Conservation (phyloP, 2,797 vertebrate species). For the Jordanella pulchra region DNA sequence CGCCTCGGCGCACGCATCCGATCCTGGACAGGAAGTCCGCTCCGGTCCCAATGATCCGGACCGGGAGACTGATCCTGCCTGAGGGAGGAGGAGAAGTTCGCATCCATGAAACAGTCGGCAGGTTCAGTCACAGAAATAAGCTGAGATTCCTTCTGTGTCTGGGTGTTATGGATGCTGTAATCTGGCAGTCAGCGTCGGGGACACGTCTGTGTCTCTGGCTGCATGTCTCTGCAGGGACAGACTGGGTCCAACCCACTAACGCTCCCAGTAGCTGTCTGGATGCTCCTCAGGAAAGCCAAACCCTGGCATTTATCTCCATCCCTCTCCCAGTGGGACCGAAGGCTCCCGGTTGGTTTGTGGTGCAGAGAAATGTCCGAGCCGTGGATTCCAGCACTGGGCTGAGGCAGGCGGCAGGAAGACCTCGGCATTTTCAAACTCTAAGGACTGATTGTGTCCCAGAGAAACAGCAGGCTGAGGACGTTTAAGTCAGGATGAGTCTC, state of each 20-base stretch:
- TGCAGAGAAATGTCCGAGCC: constrained; percentile 51
- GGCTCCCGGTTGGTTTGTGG: constrained; percentile 60
- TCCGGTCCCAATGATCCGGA: too few relatives aligned
- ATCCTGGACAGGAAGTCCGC: too few relatives aligned
- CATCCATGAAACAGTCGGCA: too few relatives aligned
- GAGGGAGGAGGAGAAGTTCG: too few relatives aligned
- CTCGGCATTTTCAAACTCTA: too few relatives aligned
- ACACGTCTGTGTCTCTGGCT: not conserved
- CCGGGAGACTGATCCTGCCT: too few relatives aligned
- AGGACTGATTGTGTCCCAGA: too few relatives aligned
- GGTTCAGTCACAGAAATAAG: too few relatives aligned
- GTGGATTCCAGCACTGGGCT: constrained; percentile 47
- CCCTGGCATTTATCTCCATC: constrained; percentile 55
- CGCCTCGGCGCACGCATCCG: too few relatives aligned
- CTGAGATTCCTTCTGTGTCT: too few relatives aligned
- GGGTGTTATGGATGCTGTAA: not conserved
- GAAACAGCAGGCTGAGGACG: constrained; percentile 19
- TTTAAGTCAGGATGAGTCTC: constrained; percentile 18
- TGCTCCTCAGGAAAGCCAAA: constrained; percentile 42
- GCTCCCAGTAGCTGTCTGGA: constrained; percentile 17
- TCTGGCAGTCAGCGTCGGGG: too few relatives aligned
- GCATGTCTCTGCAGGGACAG: not conserved
- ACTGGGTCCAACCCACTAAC: constrained; percentile 35
- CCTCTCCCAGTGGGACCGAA: constrained; percentile 36
- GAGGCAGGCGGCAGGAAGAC: constrained; percentile 6